Evolutionary conservation across 2,888 invertebrate species (phyloP).

Genomic region (Yponomeuta evonymella): DNA sequence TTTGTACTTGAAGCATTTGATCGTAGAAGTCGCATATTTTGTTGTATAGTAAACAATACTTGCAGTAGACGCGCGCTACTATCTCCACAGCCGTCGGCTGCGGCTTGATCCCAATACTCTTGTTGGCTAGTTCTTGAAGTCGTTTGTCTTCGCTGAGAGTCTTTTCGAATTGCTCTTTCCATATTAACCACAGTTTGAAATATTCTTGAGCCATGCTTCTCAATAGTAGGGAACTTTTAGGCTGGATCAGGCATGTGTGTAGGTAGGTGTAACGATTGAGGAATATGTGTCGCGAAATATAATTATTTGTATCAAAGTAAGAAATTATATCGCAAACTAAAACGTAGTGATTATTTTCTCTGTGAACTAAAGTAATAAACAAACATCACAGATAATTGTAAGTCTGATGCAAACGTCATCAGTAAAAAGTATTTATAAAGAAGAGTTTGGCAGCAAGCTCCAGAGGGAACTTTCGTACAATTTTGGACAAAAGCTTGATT

Average conservation of each 20-base stretch:
- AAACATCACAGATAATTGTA: too few species aligned
- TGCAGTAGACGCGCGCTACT: conserved; percentile 67
- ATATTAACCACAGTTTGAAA: conserved; percentile 53
- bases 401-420: too few species aligned
- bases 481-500: too few species aligned
- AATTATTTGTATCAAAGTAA: too few species aligned
- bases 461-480: too few species aligned
- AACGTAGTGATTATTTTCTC: too few species aligned
- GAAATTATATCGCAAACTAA: too few species aligned
- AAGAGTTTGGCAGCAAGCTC: too few species aligned
- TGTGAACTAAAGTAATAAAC: too few species aligned
- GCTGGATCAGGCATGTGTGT: neutral
- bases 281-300: too few species aligned
- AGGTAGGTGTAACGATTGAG: neutral
- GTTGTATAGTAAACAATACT: conserved; percentile 73
- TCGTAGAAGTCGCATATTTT: conserved; percentile 77
- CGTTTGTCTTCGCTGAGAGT: conserved; percentile 47
- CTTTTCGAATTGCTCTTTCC: conserved; percentile 44
- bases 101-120: conserved; percentile 53
- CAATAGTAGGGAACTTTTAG: too few species aligned
- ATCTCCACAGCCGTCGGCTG: conserved; percentile 66
- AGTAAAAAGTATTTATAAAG: too few species aligned
- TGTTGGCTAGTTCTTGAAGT: conserved; percentile 48
- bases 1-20: conserved; percentile 78
- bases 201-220: conserved; percentile 51